phyloP scores from a whole-genome alignment of 2,797 vertebrate genomes.

The Psittacula echo region DNA sequence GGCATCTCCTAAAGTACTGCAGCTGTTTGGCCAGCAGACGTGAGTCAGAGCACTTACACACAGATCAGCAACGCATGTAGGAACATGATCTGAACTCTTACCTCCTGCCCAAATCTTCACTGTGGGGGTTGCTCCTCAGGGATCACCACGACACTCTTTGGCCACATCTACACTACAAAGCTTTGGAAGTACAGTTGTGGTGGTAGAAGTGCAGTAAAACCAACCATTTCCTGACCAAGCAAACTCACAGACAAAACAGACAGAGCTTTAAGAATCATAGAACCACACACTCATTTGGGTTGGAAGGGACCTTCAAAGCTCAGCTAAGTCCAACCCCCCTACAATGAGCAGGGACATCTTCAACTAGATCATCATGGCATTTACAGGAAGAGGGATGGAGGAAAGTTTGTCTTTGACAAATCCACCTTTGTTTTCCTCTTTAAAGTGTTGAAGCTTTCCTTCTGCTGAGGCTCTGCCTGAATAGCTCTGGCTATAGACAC shows the following conservation, averaged over 20 bases:
- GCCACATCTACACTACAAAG: neutral
- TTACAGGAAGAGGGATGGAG: neutral
- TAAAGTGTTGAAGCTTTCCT: neutral
- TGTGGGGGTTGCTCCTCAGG: neutral
- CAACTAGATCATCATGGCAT: neutral
- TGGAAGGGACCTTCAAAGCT: neutral
- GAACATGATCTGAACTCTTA: neutral
- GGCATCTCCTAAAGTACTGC: neutral
- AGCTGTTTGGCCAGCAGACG: neutral
- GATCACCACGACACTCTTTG: neutral
- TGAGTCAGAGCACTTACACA: neutral
- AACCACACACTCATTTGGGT: neutral
- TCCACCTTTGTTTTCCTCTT: rapidly evolving
- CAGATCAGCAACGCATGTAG: neutral
- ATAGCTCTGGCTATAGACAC: neutral
- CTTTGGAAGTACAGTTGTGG: neutral
- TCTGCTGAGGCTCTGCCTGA: neutral
- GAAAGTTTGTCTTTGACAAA: neutral
- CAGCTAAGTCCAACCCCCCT: neutral
- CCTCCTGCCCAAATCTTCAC: neutral
- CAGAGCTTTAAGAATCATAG: neutral
- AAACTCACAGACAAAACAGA: neutral
- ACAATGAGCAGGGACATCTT: neutral
- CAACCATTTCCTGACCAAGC: neutral
- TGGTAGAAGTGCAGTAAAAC: neutral